Base-by-base conservation (phyloP, 2,888 invertebrate genomes). In the Spisula solida region DNA sequence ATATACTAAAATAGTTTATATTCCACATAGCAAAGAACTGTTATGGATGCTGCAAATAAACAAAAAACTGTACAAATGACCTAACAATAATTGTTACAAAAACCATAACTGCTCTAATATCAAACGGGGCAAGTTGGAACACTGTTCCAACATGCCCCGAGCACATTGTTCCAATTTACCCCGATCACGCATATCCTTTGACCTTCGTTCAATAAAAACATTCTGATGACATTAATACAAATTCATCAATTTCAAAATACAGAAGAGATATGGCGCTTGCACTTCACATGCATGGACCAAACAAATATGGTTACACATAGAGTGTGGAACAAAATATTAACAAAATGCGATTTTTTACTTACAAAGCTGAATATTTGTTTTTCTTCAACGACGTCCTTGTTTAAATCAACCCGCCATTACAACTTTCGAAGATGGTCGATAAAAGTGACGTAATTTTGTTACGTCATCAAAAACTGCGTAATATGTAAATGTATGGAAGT, bases 61-160 rank as follows among this genome's bases (percentile, higher is more conserved):
- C 31, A 31, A 82, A 82, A 31, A 41, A 20, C 25, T 25, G 25
- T 18, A 12, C n/a, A 51, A 20, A 29, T 16, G 48, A 8, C 25
- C n/a, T n/a, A n/a, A n/a, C n/a, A n/a, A n/a, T n/a, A n/a, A n/a
- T n/a, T n/a, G n/a, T n/a, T n/a, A n/a, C n/a, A n/a, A n/a, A n/a
- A n/a, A 51, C n/a, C 51, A 51, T 20, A 55, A 5, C 31, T 29
- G 20, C 55, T 25, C 31, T 5, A 20, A n/a, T 81, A 56, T 14
- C n/a, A 1, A 25, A 70, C 51, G 85, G 85, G 85, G 85, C 51
- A 85, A 79, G 79, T 85, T 85, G 85, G 75, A n/a, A n/a, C n/a
- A n/a, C n/a, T n/a, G n/a, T n/a, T n/a, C n/a, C n/a, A n/a, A n/a
- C n/a, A n/a, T n/a, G n/a, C n/a, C n/a, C n/a, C n/a, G n/a, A n/a